Base-by-base conservation (phyloP, 2,113 vertebrate genomes). In the Nothobranchius kuhntae region DNA sequence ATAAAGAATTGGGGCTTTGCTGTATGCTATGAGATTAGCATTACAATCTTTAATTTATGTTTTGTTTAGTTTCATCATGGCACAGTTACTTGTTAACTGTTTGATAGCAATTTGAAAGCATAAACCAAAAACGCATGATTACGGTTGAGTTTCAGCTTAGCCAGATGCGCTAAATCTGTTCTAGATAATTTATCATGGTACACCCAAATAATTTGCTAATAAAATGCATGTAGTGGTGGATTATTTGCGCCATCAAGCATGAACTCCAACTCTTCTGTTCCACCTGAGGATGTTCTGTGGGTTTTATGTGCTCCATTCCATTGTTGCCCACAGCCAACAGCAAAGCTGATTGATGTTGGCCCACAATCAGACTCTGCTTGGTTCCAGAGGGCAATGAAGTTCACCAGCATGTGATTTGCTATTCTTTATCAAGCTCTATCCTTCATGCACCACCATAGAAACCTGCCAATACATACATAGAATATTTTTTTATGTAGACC, bases 291-390 rank as follows among this genome's bases (percentile, higher is more conserved):
- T 42, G 71, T 77, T 58, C 62, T 66, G 53, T 67, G 71, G 77
- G 65, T 80, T 84, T 83, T 79, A 68, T 68, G 71, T 77, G 71
- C 75, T 86, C 79, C 82, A 71, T 87, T 68, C 82, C 78, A 84
- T 81, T 73, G 87, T 83, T 87, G 58, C 72, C 61, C 51, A 65
- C 68, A 75, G 83, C 83, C 87, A 77, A 74, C 69, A 85, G 83
- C 76, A 61, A 84, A 40, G 55, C 67, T 62, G 85, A 90, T 91
- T 90, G 89, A 92, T 84, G 84, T 84, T 82, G 67, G 77, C 82
- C 72, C 72, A 76, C 78, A 65, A 87, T 77, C 68, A 73, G 85
- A 71, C 68, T 30, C 30, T 61, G 58, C 73, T 74, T 3, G 45
- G 70, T 71, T 89, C 83, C 88, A 86, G 53, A 70, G 67, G 74